phyloP scores from a whole-genome alignment of 2,113 vertebrate species.

The Percopsis transmontana region DNA sequence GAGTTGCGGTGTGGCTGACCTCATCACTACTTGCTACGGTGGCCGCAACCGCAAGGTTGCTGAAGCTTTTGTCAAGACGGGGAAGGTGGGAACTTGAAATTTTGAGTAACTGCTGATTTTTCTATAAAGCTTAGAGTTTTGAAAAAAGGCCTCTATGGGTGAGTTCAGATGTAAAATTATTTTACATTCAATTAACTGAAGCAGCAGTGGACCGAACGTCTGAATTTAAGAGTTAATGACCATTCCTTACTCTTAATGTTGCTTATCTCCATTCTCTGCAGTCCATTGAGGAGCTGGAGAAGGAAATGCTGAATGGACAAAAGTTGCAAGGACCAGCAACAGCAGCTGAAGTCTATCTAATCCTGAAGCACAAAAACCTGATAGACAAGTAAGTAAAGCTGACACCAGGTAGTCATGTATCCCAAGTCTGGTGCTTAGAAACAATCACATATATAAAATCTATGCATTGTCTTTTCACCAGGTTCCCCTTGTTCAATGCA shows the following conservation, averaged over 20 bases:
- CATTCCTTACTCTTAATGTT: too few species aligned
- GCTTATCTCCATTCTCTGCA: slow-evolving; percentile 53
- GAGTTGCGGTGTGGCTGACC: slow-evolving; percentile 94
- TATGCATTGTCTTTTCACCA: slow-evolving; percentile 48
- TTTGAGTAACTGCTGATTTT: not conserved
- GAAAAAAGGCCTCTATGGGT: not conserved
- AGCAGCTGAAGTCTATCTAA: slow-evolving; percentile 87
- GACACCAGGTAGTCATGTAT: not conserved
- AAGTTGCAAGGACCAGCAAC: slow-evolving; percentile 96
- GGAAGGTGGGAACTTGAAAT: slow-evolving; percentile 79
- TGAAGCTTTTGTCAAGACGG: slow-evolving; percentile 89
- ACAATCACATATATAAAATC: not conserved
- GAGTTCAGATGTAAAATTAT: too few species aligned
- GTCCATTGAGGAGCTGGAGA: slow-evolving; percentile 93
- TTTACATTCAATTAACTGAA: too few species aligned
- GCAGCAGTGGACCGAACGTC: not conserved
- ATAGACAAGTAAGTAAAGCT: slow-evolving; percentile 85
- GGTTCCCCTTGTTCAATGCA: slow-evolving; percentile 94
- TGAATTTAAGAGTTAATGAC: not conserved
- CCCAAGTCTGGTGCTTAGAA: not conserved
- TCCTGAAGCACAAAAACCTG: slow-evolving; percentile 86
- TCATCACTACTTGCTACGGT: slow-evolving; percentile 96
- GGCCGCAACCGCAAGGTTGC: slow-evolving; percentile 92
- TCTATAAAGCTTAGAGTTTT: not conserved
- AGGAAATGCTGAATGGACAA: slow-evolving; percentile 96